phyloP scores from a whole-genome alignment of 2,888 invertebrate species.

The Fabriciana adippe region DNA sequence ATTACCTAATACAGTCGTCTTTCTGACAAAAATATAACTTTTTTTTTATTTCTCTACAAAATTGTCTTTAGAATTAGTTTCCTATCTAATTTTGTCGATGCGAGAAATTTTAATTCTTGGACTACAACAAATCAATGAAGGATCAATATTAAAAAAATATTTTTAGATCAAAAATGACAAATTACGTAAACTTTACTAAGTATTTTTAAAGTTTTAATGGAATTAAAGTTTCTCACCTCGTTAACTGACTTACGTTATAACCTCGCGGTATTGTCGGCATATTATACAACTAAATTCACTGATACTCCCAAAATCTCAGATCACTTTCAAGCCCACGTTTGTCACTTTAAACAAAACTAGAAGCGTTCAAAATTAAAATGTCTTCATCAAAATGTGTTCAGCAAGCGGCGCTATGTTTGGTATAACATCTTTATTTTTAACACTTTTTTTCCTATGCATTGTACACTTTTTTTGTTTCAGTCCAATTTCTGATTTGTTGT shows the following conservation, averaged over 20 bases:
- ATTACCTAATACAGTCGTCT: constrained; percentile 52
- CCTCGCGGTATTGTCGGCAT: constrained; percentile 75
- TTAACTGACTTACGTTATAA: constrained; percentile 48
- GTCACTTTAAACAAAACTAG: constrained; percentile 19
- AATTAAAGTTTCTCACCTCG: constrained; percentile 46
- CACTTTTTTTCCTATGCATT: constrained; percentile 62
- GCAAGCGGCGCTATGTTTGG: constrained; percentile 61
- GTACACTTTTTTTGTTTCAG: constrained; percentile 69
- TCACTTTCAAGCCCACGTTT: constrained; percentile 32
- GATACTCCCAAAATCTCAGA: constrained; percentile 31
- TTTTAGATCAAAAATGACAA: background rate
- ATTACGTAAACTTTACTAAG: background rate
- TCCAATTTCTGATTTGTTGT: constrained; percentile 74
- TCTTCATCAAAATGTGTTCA: constrained; percentile 72
- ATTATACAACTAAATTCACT: constrained; percentile 56
- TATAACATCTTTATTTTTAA: constrained; percentile 59
- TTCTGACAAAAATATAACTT: constrained; percentile 71
- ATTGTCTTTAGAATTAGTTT: constrained; percentile 60
- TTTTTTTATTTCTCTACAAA: constrained; percentile 57
- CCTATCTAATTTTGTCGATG: constrained; percentile 62
- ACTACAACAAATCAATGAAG: too few species aligned
- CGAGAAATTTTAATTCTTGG: constrained; percentile 47
- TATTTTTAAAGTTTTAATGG: background rate
- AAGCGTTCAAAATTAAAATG: constrained; percentile 54
- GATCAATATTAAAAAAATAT: background rate